Base-by-base conservation (phyloP, 2,113 vertebrate genomes). In the Alligator sinensis region DNA sequence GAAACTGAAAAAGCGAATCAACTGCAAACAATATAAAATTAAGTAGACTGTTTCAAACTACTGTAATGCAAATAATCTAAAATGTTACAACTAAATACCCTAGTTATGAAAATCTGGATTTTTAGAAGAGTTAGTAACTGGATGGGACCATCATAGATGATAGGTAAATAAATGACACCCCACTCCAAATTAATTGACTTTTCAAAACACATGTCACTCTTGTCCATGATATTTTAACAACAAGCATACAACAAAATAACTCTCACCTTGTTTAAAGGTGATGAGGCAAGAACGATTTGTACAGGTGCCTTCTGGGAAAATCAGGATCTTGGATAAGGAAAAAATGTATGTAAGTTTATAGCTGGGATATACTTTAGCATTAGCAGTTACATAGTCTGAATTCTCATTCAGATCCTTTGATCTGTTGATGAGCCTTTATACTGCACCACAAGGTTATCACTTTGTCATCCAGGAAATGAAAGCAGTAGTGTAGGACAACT, bases 261-360 rank as follows among this genome's bases (percentile, higher is more conserved):
- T 96, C 98, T 97, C 93, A 99, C 99, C 99, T 99, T 98, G 99
- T 97, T 99, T 99, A 97, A 99, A 99, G 55, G 99, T 99, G 97
- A 99, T 99, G 90, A 99, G 98, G 98, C 99, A 99, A 24, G 99
- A 98, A 34, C 99, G 98, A 97, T 99, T 99, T 95, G 99, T 99
- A 97, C 99, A 99, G 28, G 99, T 99, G 82, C 99, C 99, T 97
- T 99, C 99, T 94, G 99, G 99, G 95, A 99, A 99, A 97, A 99
- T 98, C 82, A 99, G 97, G 89, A 99, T 96, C 99, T 99, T 95
- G 82, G 93, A 94, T 96, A 95, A 75, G 95, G 75, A 93, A 93
- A 95, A 86, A 4, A 82, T 4, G 55, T 5, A 78, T 6, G 66
- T 8, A 1, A 27, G 70, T 81, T 91, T 63, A 80, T 6, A 14